A percentile compares a stretch with the other conserved stretches of the same genome.
Evolutionary conservation across 2,797 vertebrate genomes (phyloP).

Genomic region (Numenius phaeopus): DNA sequence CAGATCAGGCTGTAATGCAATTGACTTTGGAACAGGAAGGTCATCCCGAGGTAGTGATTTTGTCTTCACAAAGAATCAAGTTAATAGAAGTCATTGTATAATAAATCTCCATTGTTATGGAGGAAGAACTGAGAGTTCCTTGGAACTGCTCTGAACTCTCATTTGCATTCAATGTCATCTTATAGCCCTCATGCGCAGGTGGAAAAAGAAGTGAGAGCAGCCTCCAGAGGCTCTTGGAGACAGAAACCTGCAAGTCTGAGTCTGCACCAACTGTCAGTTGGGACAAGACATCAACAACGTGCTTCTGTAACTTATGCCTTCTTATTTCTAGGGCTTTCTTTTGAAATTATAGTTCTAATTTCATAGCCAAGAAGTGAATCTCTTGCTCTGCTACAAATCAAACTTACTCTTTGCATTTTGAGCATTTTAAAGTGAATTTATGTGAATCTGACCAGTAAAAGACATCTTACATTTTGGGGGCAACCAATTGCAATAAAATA

Average conservation of each 20-base stretch:
- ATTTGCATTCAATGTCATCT: not conserved
- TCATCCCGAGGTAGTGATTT: not conserved
- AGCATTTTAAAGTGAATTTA: not conserved
- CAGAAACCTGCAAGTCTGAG: not conserved
- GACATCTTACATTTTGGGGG: not conserved
- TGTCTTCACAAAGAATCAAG: not conserved
- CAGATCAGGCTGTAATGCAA: not conserved
- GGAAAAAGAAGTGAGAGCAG: not conserved
- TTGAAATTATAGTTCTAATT: not conserved
- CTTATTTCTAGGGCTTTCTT: not conserved
- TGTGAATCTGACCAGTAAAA: not conserved
- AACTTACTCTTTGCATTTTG: not conserved
- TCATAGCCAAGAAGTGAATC: not conserved
- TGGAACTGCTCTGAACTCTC: not conserved
- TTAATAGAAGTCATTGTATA: not conserved
- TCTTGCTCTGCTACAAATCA: not conserved
- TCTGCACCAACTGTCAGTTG: not conserved
- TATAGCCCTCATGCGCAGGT: rapidly evolving
- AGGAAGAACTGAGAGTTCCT: not conserved
- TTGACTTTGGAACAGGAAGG: not conserved
- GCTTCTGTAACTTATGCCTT: not conserved
- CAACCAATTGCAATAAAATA: not conserved
- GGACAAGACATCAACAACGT: not conserved
- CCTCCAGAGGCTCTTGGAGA: not conserved
- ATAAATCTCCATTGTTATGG: not conserved